phyloP scores from a whole-genome alignment of 1,140 invertebrate species.

The Popillia japonica region DNA sequence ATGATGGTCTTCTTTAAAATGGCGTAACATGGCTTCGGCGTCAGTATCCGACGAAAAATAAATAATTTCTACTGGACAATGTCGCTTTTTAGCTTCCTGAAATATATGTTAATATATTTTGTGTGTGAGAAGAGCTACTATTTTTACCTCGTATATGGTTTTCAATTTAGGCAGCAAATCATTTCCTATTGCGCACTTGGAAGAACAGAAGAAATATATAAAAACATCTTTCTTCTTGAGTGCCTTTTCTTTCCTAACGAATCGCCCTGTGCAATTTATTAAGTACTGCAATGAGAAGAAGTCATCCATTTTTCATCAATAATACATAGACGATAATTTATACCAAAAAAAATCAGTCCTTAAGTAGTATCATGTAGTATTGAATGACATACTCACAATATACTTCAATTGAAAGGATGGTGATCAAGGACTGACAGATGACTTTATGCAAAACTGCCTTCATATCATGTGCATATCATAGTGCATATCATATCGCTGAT shows the following conservation, averaged over 20 bases:
- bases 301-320: neutral
- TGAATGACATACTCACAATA: no score
- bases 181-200: conserved; percentile 43
- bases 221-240: conserved; percentile 44
- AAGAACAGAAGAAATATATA: conserved; percentile 47
- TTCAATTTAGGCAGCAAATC: conserved; percentile 47
- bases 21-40: conserved; percentile 42
- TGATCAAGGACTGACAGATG: no score
- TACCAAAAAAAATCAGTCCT: no score
- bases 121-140: neutral
- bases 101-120: neutral
- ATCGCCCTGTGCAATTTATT: conserved; percentile 39
- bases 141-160: conserved; percentile 46
- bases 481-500: no score
- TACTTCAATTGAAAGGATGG: no score
- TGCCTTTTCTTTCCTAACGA: conserved; percentile 40
- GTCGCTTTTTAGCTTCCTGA: conserved; percentile 10
- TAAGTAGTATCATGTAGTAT: no score
- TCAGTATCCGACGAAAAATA: conserved; percentile 47
- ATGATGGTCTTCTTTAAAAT: conserved; percentile 48
- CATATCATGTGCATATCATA: no score
- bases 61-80: conserved; percentile 44
- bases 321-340: no score
- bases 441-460: no score
- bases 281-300: conserved; percentile 37